These are phyloP conservation scores for Coleophora flavipennella DNA, from an alignment of 2,888 invertebrate species.

Conservation along the genomic window DNA sequence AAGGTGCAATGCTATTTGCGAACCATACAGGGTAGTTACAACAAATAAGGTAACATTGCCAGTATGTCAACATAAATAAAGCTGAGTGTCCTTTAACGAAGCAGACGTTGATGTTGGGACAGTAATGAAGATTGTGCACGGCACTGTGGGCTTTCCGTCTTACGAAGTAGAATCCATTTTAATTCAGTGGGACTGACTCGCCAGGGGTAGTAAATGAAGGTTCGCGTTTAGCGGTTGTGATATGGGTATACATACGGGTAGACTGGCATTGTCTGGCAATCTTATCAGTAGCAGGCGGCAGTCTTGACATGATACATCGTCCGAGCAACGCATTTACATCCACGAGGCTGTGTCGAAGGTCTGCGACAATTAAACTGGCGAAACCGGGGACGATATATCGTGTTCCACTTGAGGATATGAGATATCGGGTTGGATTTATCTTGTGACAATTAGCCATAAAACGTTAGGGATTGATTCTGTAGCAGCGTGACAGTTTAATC, in stretches of 20 bases:
- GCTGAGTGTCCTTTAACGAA: constrained; percentile 71
- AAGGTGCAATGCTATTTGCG: constrained; percentile 32
- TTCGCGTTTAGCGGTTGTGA: constrained; percentile 66
- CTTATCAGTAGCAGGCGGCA: constrained; percentile 61
- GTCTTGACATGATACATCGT: constrained; percentile 67
- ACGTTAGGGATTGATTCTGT: background rate
- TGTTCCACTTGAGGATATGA: background rate
- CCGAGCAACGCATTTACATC: constrained; percentile 33
- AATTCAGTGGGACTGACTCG: constrained; percentile 18
- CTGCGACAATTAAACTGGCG: background rate
- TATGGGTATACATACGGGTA: constrained; percentile 40
- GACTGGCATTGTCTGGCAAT: constrained; percentile 72
- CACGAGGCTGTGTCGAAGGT: background rate
- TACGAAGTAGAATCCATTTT: constrained; percentile 32
- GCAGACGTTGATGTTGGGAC: constrained; percentile 63
- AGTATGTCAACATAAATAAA: constrained; percentile 70
- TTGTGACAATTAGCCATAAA: no score
- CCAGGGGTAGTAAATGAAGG: constrained; percentile 60
- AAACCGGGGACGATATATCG: background rate
- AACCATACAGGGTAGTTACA: constrained; percentile 33
- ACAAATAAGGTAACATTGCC: constrained; percentile 65
- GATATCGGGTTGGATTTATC: no score
- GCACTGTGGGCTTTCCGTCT: constrained; percentile 44
- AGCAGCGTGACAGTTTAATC: background rate
- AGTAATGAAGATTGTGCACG: constrained; percentile 45